Base-by-base conservation (phyloP, 2,113 vertebrate genomes). In the Cardinalis cardinalis region DNA sequence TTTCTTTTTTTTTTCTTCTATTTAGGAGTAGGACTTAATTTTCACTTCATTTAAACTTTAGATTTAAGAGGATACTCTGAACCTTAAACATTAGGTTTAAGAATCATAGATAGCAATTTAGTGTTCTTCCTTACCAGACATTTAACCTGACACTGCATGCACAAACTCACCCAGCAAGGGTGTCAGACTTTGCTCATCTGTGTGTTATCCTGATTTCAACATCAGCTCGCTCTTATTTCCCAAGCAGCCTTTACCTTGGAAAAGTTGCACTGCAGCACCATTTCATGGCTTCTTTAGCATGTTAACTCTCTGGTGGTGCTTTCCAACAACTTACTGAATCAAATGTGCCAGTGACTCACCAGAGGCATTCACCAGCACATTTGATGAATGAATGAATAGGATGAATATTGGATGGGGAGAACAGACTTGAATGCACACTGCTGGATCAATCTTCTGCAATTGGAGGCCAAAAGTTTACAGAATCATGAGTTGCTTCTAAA, bases 111-210 rank as follows among this genome's bases (percentile, higher is more conserved):
- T 5, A 90, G 41, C 8, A 61, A 40, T 72, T 65, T 19, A 46
- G 5, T 56, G 18, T n/a, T 86, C 44, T 84, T 64, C 34, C 23
- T 89, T 40, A 64, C 9, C 46, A 73, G 66, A 18, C 66, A n/a
- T 61, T 65, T 83, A 82, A 70, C 16, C 20, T 84, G 41, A 75
- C 31, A 34, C 11, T 44, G 41, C 41, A 79, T 6, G 31, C 23
- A 79, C 34, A 89, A 69, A 79, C 38, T 82, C 53, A 51, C 40
- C 23, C 34, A 69, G 66, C 1, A 8, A 84, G 65, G 65, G 38
- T 90, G 84, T 55, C 91, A 95, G 95, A 93, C 94, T 96, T 96
- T 92, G 95, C 16, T 95, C 66, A 46, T 66, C 69, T 20, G 4
- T 86, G 18, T 43, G 32, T 65, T 82, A 84, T 23, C 81, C 70